Percentiles rank a stretch among this genome's conserved stretches.
Evolutionary conservation across 64 coral and sea anemone species (phyloP).

Genomic region (Stichodactyla mertensii): DNA sequence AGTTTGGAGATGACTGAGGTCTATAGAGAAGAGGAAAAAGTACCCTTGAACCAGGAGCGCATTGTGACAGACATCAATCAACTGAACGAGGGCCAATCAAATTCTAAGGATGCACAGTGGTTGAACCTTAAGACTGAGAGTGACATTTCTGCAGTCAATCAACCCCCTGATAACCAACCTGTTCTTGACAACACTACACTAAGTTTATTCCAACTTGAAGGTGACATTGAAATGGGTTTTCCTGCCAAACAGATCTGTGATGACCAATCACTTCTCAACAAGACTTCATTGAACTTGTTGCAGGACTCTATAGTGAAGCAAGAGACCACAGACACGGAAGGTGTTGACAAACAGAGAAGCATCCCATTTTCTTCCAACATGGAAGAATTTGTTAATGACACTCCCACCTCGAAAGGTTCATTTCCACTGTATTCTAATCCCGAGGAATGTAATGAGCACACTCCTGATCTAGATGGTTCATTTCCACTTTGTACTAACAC

Average conservation of each 20-base stretch:
- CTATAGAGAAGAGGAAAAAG: neutral
- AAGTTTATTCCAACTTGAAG: neutral
- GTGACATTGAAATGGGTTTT: neutral
- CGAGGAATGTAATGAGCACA: neutral
- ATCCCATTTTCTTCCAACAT: neutral
- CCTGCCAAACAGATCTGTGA: neutral
- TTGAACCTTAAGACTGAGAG: neutral
- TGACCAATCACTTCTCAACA: neutral
- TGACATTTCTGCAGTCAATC: neutral
- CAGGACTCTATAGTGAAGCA: neutral
- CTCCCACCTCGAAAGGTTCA: neutral
- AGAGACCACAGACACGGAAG: neutral
- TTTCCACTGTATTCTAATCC: neutral
- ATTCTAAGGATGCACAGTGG: neutral
- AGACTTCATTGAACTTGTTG: neutral
- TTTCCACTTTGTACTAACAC: slow-evolving; percentile 18
- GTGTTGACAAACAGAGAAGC: neutral
- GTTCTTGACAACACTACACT: neutral
- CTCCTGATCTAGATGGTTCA: neutral
- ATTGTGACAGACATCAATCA: neutral
- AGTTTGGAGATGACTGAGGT: neutral
- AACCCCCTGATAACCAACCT: neutral
- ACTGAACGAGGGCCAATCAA: neutral
- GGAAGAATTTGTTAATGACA: neutral
- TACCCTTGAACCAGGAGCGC: neutral